phyloP scores from a whole-genome alignment of 2,113 vertebrate genomes.

The Paracanthobrama guichenoti region DNA sequence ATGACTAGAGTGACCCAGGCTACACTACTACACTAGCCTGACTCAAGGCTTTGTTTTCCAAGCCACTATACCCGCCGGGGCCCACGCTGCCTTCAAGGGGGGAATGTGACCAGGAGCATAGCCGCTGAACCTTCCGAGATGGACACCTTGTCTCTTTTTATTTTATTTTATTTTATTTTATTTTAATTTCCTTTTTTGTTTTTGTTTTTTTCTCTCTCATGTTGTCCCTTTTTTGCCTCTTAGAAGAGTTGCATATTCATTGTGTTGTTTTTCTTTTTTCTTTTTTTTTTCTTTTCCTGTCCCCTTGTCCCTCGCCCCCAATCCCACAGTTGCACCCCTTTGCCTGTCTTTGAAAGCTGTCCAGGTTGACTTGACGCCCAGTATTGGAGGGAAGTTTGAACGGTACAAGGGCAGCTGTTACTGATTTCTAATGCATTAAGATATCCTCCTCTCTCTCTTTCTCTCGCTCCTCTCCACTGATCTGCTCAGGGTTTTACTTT shows the following conservation, averaged over 20 bases:
- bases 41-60: conserved; percentile 99
- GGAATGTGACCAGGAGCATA: conserved; percentile 98
- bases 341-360: conserved; percentile 76
- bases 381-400: conserved; percentile 64
- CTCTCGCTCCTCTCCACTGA: conserved; percentile 59
- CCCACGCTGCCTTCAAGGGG: conserved; percentile 96
- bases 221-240: conserved; percentile 84
- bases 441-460: conserved; percentile 59
- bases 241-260: conserved; percentile 69
- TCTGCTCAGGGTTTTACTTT: conserved; percentile 60
- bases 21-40: conserved; percentile 99
- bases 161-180: conserved; percentile 82
- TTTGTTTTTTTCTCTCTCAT: conserved; percentile 73
- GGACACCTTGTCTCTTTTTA: conserved; percentile 98
- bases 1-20: conserved; percentile 99
- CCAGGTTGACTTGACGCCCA: conserved; percentile 76
- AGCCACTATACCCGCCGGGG: conserved; percentile 98
- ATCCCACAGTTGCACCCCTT: conserved; percentile 72
- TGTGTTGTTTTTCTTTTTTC: conserved; percentile 70
- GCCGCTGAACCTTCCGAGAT: conserved; percentile 92
- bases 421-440: conserved; percentile 69
- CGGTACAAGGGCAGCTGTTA: conserved; percentile 72
- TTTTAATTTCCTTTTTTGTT: conserved; percentile 79
- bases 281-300: conserved; percentile 64
- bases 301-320: conserved; percentile 71